Evolutionary conservation across 1,140 invertebrate species (phyloP).

Genomic region (Drosophila subpulchrella): DNA sequence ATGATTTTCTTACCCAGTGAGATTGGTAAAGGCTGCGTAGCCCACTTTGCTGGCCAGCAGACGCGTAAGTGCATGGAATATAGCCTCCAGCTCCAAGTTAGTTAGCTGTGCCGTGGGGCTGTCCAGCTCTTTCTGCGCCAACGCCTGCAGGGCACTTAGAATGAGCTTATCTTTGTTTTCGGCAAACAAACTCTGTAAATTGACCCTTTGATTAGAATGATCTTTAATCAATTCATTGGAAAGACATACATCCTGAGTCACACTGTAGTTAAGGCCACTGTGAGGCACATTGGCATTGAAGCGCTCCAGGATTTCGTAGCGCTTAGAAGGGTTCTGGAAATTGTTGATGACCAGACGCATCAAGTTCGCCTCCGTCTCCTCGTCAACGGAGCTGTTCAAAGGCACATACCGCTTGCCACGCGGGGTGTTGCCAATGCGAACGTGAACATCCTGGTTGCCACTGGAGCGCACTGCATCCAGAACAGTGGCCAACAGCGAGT

Average conservation of each 20-base stretch:
- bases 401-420: slow-evolving; percentile 95
- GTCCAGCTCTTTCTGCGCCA: slow-evolving; percentile 90
- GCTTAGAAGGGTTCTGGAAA: slow-evolving; percentile 75
- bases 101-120: slow-evolving; percentile 85
- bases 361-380: slow-evolving; percentile 95
- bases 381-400: slow-evolving; percentile 94
- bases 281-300: slow-evolving; percentile 99
- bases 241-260: slow-evolving; percentile 95
- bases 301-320: slow-evolving; percentile 92
- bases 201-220: background rate
- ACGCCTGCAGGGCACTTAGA: slow-evolving; percentile 90
- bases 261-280: slow-evolving; percentile 97
- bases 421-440: slow-evolving; percentile 93
- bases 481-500: slow-evolving; percentile 96
- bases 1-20: slow-evolving; percentile 89
- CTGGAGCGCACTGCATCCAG: slow-evolving; percentile 98
- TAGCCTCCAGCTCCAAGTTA: slow-evolving; percentile 92
- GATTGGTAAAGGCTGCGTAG: slow-evolving; percentile 96
- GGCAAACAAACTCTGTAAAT: slow-evolving; percentile 94
- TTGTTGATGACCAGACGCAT: slow-evolving; percentile 85
- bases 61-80: slow-evolving; percentile 97
- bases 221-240: too few relatives aligned
- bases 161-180: slow-evolving; percentile 99
- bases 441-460: slow-evolving; percentile 98
- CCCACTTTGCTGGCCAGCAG: slow-evolving; percentile 98